These are phyloP conservation scores for Prinia subflava DNA, from an alignment of 2,113 vertebrate species.

Conservation along the genomic window DNA sequence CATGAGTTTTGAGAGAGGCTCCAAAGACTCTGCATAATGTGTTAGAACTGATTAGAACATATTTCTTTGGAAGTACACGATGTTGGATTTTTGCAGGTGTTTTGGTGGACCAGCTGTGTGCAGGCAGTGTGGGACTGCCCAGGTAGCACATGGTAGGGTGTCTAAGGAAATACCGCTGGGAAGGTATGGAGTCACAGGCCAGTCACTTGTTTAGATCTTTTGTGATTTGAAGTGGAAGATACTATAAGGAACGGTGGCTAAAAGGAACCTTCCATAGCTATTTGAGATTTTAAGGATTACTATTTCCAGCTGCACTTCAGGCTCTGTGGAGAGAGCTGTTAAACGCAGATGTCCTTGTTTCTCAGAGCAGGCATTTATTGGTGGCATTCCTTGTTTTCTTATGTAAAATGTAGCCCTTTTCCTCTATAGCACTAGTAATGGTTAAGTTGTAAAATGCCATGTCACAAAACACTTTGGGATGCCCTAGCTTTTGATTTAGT, in stretches of 20 bases:
- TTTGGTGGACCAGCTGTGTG: background rate
- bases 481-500: background rate
- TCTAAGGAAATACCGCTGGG: background rate
- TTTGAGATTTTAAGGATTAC: background rate
- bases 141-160: accelerated
- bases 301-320: background rate
- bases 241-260: background rate
- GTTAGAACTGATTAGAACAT: background rate
- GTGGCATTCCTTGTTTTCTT: background rate
- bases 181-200: background rate
- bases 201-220: background rate
- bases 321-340: background rate
- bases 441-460: background rate
- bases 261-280: background rate
- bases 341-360: background rate
- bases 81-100: background rate
- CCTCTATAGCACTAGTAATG: background rate
- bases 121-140: background rate
- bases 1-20: background rate
- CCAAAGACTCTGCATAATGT: background rate
- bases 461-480: background rate
- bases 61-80: background rate
- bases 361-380: background rate
- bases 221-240: background rate
- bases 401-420: background rate